Base-by-base conservation (phyloP, 1,140 invertebrate genomes). In the Chlorops oryzae region DNA sequence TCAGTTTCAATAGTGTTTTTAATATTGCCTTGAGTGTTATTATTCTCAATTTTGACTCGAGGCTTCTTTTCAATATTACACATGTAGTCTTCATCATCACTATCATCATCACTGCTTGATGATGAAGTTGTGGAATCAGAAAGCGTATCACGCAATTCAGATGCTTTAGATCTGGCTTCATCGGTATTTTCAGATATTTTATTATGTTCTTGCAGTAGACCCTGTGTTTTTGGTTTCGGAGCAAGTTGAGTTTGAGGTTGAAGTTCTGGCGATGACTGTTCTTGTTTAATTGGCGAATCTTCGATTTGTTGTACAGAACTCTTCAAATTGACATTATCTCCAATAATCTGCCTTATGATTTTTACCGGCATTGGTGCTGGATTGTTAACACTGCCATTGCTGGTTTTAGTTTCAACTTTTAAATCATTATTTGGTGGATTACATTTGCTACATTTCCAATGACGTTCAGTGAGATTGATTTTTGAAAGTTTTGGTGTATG, bases 391-490 rank as follows among this genome's bases (percentile, higher is more conserved):
- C n/a, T n/a, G n/a, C n/a, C n/a, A n/a, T n/a, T n/a, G n/a, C n/a
- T n/a, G n/a, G n/a, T n/a, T n/a, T n/a, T 42, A 28, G n/a, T 38
- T 21, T 46, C 39, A 22, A 20, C 23, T 17, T 51, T 9, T 41
- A 42, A 10, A 35, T 24, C n/a, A 6, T 15, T n/a, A 43, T 25
- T 22, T 42, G 20, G 15, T 44, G 18, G 40, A 37, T 51, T 48
- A 37, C 63, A 70, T 15, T 55, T 49, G 13, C 43, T 34, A 21
- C 66, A 70, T 23, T 61, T 61, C 66, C 66, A 70, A 5, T 59
- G 58, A 10, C 25, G 21, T 5, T 62, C 51, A 6, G 5, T 23
- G 34, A 35, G 24, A 20, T 40, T 42, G 41, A 22, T 18, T 24
- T 51, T 51, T 55, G 12, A 23, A 15, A 68, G 25, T 5, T 54